Base-by-base conservation (phyloP, 2,113 vertebrate genomes). In the Spermophilus dauricus region DNA sequence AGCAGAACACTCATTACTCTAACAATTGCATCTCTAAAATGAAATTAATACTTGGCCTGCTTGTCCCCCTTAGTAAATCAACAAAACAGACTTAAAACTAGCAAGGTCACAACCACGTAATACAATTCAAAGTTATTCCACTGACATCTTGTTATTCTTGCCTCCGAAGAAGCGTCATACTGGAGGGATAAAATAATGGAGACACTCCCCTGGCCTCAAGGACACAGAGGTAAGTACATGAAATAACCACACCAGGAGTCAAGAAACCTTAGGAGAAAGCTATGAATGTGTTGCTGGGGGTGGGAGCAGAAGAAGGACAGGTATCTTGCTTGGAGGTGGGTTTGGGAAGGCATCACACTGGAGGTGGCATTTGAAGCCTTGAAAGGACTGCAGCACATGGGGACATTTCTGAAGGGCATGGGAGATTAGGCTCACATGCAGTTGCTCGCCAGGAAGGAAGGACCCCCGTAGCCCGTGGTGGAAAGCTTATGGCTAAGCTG, bases 391-490 rank as follows among this genome's bases (percentile, higher is more conserved):
- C 28, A 81, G 13, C 2, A 69, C 82, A 34, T 42, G 77, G 87
- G 18, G 69, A 51, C 20, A 2, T 75, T 51, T 96, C 51, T 42
- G n/a, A 58, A 96, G 73, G 20, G 63, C 20, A 10, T 26, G 30
- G 26, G 48, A 56, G 22, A 82, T n/a, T 45, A 8, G 34, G 75
- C 86, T 26, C 7, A 0, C 12, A 30, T 20, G 32, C 20, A 67
- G 45, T 30, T 1, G 24, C 2, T 8, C 32, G 4, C 24, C 16
- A n/a, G 14, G 20, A 61, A 10, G 8, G 30, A 6, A 37, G 13
- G n/a, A 6, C 17, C 32, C 18, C 22, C 12, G 18, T 26, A 0
- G 5, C 24, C 56, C 16, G 22, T 0, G 1, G 5, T 22, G 14
- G 56, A 37, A 73, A 34, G 56, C 22, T 53, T 28, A 63, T 2